Base-by-base conservation (phyloP, 2,888 invertebrate species). In the Zaprionus obscuricornis region DNA sequence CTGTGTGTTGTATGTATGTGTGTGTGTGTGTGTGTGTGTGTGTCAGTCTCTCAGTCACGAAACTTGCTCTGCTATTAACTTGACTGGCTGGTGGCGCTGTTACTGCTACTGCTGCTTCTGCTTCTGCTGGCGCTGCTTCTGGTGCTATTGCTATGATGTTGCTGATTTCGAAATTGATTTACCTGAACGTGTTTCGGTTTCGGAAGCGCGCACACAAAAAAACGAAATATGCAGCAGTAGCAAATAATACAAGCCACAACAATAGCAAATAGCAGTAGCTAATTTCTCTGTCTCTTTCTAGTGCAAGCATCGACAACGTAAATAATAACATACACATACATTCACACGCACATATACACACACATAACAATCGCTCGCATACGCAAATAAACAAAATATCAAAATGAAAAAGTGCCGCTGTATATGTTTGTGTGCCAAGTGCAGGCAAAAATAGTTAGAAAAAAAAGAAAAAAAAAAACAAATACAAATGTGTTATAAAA, bases 151-250 rank as follows among this genome's bases (percentile, higher is more conserved):
- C 40, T 54, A 45, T 66, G 76, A 55, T 74, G 65, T 71, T 76
- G 76, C 63, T 64, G 65, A 70, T 83, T 83, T 78, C 69, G 66
- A 76, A 83, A 81, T 81, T 76, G 76, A 70, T 71, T 82, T 82
- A 83, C 59, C 74, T 82, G 71, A 71, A 69, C 79, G 69, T 74
- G 74, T 74, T 76, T 73, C 60, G 57, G 57, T 55, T 71, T 68
- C 56, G 56, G 64, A 64, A 64, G 59, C 76, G 72, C 60, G 54
- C 50, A 63, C 45, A n/a, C n/a, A n/a, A n/a, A n/a, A 66, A 66
- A 63, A 63, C 49, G 39, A 58, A 72, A 72, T 56, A 42, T 74
- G 43, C 56, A 54, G 45, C 62, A 70, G 60, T 42, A 57, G 51
- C 58, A 65, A 74, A 55, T 22, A 49, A 55, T 56, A 24, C 33